These are phyloP conservation scores for Chrysaora quinquecirrha DNA, from an alignment of 30 jellyfish, hydroid and myxozoan genomes.

Conservation along the genomic window DNA sequence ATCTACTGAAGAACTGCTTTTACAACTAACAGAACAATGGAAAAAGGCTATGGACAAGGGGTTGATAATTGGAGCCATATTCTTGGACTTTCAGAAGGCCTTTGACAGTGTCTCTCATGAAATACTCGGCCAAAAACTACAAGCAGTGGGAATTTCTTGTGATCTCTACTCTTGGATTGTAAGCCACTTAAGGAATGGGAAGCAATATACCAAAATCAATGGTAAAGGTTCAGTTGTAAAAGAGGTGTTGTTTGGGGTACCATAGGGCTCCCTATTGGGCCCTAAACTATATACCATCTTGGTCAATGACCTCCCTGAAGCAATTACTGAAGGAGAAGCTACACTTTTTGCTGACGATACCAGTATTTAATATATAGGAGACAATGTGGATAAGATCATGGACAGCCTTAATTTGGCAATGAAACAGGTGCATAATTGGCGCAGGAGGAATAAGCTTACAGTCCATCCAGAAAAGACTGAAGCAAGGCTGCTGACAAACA, in stretches of 20 bases:
- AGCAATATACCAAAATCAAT: no score
- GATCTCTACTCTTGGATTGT: slow-evolving; percentile 37
- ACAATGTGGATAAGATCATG: slow-evolving; percentile 12
- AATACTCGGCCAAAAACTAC: slow-evolving; percentile 60
- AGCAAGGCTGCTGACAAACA: slow-evolving; percentile 37
- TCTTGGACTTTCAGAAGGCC: slow-evolving; percentile 43
- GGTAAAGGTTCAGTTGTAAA: no score
- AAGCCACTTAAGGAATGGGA: slow-evolving; percentile 44
- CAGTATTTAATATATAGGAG: slow-evolving; percentile 29
- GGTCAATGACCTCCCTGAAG: slow-evolving; percentile 23
- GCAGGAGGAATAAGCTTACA: slow-evolving; percentile 40
- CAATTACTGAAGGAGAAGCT: slow-evolving; percentile 17
- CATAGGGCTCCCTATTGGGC: slow-evolving; percentile 28
- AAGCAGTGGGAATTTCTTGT: slow-evolving; percentile 64
- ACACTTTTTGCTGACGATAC: slow-evolving; percentile 29
- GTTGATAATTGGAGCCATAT: slow-evolving; percentile 32
- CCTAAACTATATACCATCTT: slow-evolving; percentile 40
- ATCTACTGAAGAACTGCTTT: no score
- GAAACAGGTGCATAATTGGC: slow-evolving; percentile 29
- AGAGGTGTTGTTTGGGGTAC: slow-evolving; percentile 31
- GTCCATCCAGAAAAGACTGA: slow-evolving; percentile 52
- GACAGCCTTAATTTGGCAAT: slow-evolving; percentile 33
- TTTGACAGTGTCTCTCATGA: slow-evolving; percentile 73
- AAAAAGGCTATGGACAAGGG: slow-evolving; percentile 35
- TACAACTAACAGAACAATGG: slow-evolving; percentile 59